Evolutionary conservation across 2,888 invertebrate species (phyloP).

Genomic region (Globia sparganii): DNA sequence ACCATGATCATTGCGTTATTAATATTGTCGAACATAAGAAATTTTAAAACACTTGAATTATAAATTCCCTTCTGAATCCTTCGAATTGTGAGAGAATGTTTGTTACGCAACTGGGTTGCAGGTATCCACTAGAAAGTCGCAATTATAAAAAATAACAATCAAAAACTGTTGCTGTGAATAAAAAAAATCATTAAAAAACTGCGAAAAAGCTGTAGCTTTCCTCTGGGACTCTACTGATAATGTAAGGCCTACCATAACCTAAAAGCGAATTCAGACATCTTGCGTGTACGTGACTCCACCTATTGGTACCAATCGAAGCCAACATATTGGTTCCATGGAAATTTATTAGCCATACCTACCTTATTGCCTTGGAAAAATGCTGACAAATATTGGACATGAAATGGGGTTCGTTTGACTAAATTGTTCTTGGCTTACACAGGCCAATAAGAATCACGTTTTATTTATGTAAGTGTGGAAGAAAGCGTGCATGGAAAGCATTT

Average conservation of each 20-base stretch:
- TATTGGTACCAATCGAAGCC: constrained; percentile 49
- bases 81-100: too few species aligned
- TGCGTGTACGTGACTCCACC: constrained; percentile 48
- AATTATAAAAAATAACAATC: too few species aligned
- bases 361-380: constrained; percentile 42
- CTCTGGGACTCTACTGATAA: neutral
- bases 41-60: neutral
- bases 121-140: too few species aligned
- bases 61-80: too few species aligned
- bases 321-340: constrained; percentile 49
- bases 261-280: constrained; percentile 47
- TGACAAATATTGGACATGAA: constrained; percentile 43
- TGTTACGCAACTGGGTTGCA: too few species aligned
- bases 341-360: constrained; percentile 45
- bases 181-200: neutral
- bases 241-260: constrained; percentile 26
- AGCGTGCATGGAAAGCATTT: constrained; percentile 50
- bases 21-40: neutral
- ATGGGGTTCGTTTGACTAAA: constrained; percentile 49
- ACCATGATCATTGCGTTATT: neutral
- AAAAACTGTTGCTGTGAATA: too few species aligned
- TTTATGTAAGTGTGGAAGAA: constrained; percentile 21
- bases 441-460: constrained; percentile 54
- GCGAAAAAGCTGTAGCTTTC: neutral
- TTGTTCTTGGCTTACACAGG: constrained; percentile 35